These are phyloP conservation scores for Megalops atlanticus DNA, from an alignment of 2,113 vertebrate species.

Conservation along the genomic window DNA sequence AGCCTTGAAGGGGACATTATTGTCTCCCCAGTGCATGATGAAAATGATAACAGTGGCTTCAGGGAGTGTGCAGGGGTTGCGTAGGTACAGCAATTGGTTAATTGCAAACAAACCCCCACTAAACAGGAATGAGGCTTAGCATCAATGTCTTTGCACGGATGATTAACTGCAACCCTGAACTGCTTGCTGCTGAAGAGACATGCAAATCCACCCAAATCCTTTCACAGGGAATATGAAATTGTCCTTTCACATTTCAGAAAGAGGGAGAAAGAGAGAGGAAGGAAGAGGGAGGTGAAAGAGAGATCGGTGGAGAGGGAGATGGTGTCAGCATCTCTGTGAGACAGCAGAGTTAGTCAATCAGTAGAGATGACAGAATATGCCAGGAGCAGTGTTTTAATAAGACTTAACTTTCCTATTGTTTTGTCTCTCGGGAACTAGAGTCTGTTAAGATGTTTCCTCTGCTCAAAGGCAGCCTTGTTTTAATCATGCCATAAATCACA, in stretches of 20 bases:
- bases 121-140: neutral
- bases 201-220: neutral
- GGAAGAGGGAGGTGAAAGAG: neutral
- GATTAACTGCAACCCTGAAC: slow-evolving; percentile 12
- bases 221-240: neutral
- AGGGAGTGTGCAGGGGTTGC: neutral
- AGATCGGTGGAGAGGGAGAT: neutral
- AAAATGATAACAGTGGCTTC: slow-evolving; percentile 7
- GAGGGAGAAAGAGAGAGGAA: neutral
- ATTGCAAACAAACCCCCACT: neutral
- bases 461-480: slow-evolving; percentile 33
- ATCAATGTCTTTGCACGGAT: neutral
- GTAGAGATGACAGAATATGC: slow-evolving; percentile 7
- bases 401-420: slow-evolving; percentile 32
- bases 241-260: neutral
- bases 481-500: slow-evolving; percentile 28
- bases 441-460: slow-evolving; percentile 19
- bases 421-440: slow-evolving; percentile 23
- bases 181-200: neutral
- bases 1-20: neutral
- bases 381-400: slow-evolving; percentile 41
- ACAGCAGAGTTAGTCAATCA: neutral
- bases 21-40: neutral
- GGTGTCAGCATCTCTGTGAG: neutral
- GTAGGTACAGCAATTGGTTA: neutral